These are phyloP conservation scores for Pteruthius melanotis DNA, from an alignment of 2,113 vertebrate genomes.

Conservation along the genomic window DNA sequence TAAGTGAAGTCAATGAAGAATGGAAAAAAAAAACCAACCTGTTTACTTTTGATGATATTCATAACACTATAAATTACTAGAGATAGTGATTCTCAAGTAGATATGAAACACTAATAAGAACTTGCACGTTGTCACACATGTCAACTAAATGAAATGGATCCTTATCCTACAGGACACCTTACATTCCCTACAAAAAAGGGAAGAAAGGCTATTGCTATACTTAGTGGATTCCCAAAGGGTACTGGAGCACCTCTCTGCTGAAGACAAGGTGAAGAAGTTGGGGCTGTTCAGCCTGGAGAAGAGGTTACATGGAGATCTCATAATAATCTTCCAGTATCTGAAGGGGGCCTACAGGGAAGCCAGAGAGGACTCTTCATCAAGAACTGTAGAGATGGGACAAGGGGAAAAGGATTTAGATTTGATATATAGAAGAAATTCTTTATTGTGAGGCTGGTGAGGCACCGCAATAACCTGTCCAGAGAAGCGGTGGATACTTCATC, in stretches of 20 bases:
- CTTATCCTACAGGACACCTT: neutral
- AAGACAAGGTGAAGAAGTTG: neutral
- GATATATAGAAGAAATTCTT: neutral
- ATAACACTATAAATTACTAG: neutral
- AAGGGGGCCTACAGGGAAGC: neutral
- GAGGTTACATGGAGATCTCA: neutral
- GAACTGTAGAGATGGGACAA: neutral
- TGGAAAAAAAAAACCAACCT: neutral
- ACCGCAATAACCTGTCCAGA: neutral
- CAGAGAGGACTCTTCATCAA: neutral
- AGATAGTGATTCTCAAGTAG: neutral
- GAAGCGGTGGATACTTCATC: neutral
- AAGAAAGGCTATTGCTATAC: neutral
- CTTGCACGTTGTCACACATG: neutral
- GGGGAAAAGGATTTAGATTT: neutral
- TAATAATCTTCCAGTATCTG: neutral
- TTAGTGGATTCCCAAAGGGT: neutral
- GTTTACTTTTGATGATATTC: neutral
- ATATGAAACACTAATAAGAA: neutral
- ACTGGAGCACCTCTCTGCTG: too few species aligned
- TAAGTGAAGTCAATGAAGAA: neutral
- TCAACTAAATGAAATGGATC: neutral
- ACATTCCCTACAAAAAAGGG: neutral
- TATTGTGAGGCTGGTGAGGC: neutral
- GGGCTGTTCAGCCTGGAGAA: neutral